phyloP scores from a whole-genome alignment of 2,113 vertebrate genomes.

The Australoheros scitulus region DNA sequence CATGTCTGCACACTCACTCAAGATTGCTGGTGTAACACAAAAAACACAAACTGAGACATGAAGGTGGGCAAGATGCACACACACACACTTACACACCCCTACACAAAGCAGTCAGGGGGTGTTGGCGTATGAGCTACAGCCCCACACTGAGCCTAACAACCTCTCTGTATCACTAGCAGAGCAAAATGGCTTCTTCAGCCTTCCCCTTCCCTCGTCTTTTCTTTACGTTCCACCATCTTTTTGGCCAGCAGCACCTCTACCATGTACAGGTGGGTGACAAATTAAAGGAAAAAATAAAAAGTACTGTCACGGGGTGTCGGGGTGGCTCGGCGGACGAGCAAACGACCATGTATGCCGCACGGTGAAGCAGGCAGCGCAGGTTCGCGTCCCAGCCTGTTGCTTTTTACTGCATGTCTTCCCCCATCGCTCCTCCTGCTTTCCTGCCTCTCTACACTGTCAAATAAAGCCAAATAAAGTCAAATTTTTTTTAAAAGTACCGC shows the following conservation, averaged over 20 bases:
- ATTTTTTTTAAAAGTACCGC: background rate
- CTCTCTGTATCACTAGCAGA: constrained; percentile 53
- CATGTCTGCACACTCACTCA: constrained; percentile 71
- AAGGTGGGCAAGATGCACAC: background rate
- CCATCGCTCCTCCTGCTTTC: no score
- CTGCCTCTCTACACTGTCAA: no score
- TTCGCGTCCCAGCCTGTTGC: no score
- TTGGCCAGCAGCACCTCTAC: constrained; percentile 12
- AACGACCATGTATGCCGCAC: no score
- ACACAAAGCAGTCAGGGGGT: constrained; percentile 23
- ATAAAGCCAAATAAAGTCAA: background rate
- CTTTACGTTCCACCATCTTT: background rate
- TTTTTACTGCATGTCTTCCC: no score
- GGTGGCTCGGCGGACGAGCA: no score
- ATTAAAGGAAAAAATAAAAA: background rate
- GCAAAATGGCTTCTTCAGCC: constrained; percentile 55
- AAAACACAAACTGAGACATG: background rate
- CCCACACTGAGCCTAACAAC: constrained; percentile 84
- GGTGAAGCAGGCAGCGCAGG: no score
- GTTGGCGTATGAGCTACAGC: constrained; percentile 77
- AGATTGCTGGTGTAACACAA: constrained; percentile 13
- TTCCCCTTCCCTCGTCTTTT: background rate
- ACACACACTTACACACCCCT: background rate
- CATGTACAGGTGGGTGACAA: constrained; percentile 55
- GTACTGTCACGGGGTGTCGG: background rate